Evolutionary conservation across 2,797 vertebrate species (phyloP), one percentile per base, ranked within the genome.

Genomic region (Silurus aristotelis): DNA sequence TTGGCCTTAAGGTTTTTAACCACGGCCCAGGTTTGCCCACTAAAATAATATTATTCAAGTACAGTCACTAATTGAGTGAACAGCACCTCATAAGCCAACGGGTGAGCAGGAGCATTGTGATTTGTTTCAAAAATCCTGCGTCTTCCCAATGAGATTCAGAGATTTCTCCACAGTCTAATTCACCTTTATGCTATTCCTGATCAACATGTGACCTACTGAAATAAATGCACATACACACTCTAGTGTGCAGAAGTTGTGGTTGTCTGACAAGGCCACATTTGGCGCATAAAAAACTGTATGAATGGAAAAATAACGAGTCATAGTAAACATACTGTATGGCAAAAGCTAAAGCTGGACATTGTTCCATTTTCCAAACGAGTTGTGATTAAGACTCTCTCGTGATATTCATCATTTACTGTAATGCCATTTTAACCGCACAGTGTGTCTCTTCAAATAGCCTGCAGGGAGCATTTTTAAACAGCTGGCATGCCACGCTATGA

Each of bases 181-280:
- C 38, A 58, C 78, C 66, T 31, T 31, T 82, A 64, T 80, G 75
- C 55, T 80, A 81, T 58, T 75, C 77, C 61, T 76, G 84, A 90
- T 71, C 72, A 61, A 85, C 77, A 64, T 66, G 81, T 83, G 80
- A 83, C 84, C 88, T 76, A 72, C 67, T 80, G 78, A 83, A n/a
- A 81, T 60, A 76, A 84, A 88, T 66, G 52, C 87, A 73, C 82
- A 87, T 75, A 88, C 82, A 89, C 87, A 84, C 43, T 56, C 60
- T 60, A 55, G 46, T 76, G 66, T 55, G 20, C 84, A 86, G 73
- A 80, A 64, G 80, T 83, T 78, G 87, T 55, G 81, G 83, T 80
- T 90, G 87, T 89, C 86, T 87, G 88, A 87, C 87, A 84, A 85
- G 81, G 88, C 80, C 82, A 84, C 77, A 82, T 77, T 80, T 63